Base-by-base conservation (phyloP, 2,888 invertebrate genomes). In the Lottia scabra region DNA sequence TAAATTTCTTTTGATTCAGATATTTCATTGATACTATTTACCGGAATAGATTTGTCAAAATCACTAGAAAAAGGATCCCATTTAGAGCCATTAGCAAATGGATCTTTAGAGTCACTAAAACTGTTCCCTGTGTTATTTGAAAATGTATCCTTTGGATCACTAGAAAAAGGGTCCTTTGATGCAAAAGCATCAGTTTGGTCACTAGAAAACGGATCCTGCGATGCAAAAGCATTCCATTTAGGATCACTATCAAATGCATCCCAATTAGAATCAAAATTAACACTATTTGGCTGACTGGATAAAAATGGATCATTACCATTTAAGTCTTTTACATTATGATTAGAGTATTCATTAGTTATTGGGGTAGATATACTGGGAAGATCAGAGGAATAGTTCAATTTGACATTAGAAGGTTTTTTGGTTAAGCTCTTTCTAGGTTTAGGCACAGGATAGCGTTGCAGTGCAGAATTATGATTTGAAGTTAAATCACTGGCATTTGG, bases 371-470 rank as follows among this genome's bases (percentile, higher is more conserved):
- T 12, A 12, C 19, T 23, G 23, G 23, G 23, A 56, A 23, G 56
- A 56, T 13, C 56, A 13, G n/a, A n/a, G 10, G 56, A n/a, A 56
- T 19, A 56, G 23, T n/a, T n/a, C n/a, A 23, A 19, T 19, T 56
- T 23, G 12, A 23, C 56, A 56, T 23, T 23, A 19, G 56, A 23
- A 45, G 48, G 48, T 45, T 26, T 30, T 38, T 38, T 38, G 56
- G 44, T 48, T 23, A 64, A 27, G 43, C 30, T 66, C 56, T 19
- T 56, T 23, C 70, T 65, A 15, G 70, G 70, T 56, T 70, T 70
- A 6, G 70, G 70, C 45, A 70, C 70, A 30, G 70, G 70, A 19
- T 66, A 56, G 12, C 62, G 65, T 48, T 65, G 70, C 23, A 26
- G 26, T 2, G 44, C 27, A 23, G 66, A 27, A 8, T 65, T 27